These are phyloP conservation scores for Acleris literana DNA, from an alignment of 2,888 invertebrate genomes.

Conservation along the genomic window DNA sequence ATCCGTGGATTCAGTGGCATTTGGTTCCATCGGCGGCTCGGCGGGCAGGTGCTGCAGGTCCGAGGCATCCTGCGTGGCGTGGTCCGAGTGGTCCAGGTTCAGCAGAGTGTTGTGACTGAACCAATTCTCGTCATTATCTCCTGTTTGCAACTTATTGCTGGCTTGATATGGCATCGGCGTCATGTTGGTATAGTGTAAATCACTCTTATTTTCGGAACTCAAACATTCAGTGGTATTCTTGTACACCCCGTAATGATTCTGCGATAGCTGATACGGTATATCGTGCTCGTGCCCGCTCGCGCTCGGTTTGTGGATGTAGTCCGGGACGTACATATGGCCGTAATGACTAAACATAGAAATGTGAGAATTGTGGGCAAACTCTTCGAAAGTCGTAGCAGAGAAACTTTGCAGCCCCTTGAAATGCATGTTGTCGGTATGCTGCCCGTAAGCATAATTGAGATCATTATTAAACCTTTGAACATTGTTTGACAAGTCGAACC, in stretches of 20 bases:
- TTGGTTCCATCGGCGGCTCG: conserved; percentile 51
- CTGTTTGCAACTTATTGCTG: conserved; percentile 87
- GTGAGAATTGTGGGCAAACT: conserved; percentile 81
- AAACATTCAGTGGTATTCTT: conserved; percentile 67
- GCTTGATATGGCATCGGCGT: conserved; percentile 85
- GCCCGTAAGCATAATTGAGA: conserved; percentile 74
- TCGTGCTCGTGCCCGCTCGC: conserved; percentile 61
- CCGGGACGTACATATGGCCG: conserved; percentile 75
- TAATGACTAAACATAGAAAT: conserved; percentile 80
- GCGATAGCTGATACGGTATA: conserved; percentile 65
- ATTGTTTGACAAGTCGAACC: conserved; percentile 65
- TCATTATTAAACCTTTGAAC: conserved; percentile 76
- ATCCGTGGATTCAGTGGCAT: conserved; percentile 76
- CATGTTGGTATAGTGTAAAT: conserved; percentile 86
- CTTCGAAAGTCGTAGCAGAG: conserved; percentile 78
- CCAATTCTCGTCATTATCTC: conserved; percentile 81
- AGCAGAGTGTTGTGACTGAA: conserved; percentile 74
- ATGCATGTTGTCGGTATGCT: conserved; percentile 60
- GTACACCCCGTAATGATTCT: conserved; percentile 72
- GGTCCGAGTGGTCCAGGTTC: conserved; percentile 69
- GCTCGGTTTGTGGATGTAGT: conserved; percentile 70
- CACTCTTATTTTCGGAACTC: conserved; percentile 76
- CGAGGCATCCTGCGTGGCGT: conserved; percentile 64
- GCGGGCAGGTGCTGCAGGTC: conserved; percentile 53
- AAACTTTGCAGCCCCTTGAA: conserved; percentile 76